Evolutionary conservation across 2,113 vertebrate genomes (phyloP).

Genomic region (Gasterosteus aculeatus): DNA sequence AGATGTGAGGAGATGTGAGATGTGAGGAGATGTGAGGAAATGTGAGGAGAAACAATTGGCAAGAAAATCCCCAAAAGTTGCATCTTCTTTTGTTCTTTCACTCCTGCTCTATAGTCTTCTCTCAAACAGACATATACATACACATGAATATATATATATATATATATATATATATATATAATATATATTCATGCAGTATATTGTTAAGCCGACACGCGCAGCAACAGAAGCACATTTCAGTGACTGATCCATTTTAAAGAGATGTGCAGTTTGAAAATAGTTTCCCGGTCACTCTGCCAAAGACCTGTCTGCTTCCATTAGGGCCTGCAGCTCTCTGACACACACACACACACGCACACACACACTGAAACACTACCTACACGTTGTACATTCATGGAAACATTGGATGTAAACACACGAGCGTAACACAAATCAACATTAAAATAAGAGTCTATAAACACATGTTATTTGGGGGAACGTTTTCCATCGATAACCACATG

Average conservation of each 20-base stretch:
- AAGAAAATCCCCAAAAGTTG: too few species aligned
- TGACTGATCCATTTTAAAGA: slow-evolving; percentile 65
- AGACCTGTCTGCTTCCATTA: slow-evolving; percentile 72
- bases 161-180: background rate
- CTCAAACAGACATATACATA: background rate
- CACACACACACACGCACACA: slow-evolving; percentile 26
- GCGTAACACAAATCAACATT: too few species aligned
- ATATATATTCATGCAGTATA: background rate
- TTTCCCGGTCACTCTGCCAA: slow-evolving; percentile 61
- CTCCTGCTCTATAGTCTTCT: background rate
- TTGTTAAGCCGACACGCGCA: slow-evolving; percentile 35
- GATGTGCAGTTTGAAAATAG: slow-evolving; percentile 57
- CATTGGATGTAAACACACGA: background rate
- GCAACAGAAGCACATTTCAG: slow-evolving; percentile 46
- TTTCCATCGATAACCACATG: too few species aligned
- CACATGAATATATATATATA: background rate
- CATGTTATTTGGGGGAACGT: too few species aligned
- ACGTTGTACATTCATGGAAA: background rate
- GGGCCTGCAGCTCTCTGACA: slow-evolving; percentile 43
- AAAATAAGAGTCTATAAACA: background rate
- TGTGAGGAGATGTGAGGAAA: too few species aligned
- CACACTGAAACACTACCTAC: background rate
- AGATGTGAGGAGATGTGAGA: too few species aligned
- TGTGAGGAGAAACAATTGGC: too few species aligned
- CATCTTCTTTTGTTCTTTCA: background rate